These are phyloP conservation scores for Phaethon lepturus DNA, from an alignment of 2,113 vertebrate genomes.

Conservation along the genomic window DNA sequence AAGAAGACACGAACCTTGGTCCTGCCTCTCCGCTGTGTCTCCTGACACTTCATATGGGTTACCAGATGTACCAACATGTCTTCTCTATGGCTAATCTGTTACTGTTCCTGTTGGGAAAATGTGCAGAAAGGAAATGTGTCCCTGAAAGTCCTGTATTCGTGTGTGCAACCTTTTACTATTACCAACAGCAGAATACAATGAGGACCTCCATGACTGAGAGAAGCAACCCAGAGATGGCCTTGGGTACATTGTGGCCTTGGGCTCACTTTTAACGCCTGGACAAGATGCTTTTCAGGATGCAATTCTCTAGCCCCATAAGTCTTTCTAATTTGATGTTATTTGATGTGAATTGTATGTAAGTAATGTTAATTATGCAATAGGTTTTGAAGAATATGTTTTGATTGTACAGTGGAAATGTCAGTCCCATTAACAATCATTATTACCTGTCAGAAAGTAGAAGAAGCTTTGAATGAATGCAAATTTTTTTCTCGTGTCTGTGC, in stretches of 20 bases:
- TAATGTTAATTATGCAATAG: conserved; percentile 67
- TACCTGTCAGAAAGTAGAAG: conserved; percentile 60
- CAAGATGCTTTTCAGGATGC: not conserved
- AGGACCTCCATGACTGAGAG: not conserved
- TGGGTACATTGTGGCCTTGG: not conserved
- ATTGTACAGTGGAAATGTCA: conserved; percentile 73
- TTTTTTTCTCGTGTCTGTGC: not conserved
- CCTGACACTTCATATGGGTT: not conserved
- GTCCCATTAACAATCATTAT: conserved; percentile 75
- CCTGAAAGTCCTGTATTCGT: not conserved
- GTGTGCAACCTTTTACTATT: not conserved
- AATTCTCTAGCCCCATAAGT: conserved; percentile 8
- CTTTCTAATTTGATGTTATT: conserved; percentile 61
- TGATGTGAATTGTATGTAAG: conserved; percentile 62
- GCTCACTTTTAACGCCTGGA: not conserved
- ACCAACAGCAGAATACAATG: not conserved
- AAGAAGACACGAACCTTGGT: not conserved
- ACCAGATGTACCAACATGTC: not conserved
- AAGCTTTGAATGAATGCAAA: conserved; percentile 53
- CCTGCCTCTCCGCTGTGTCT: not conserved
- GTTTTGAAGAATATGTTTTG: conserved; percentile 71
- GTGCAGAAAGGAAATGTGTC: not conserved
- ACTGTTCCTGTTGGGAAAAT: not conserved
- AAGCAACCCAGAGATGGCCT: not conserved
- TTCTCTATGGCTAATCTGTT: not conserved